These are phyloP conservation scores for Nestor notabilis DNA, from an alignment of 2,113 vertebrate species.

Conservation along the genomic window DNA sequence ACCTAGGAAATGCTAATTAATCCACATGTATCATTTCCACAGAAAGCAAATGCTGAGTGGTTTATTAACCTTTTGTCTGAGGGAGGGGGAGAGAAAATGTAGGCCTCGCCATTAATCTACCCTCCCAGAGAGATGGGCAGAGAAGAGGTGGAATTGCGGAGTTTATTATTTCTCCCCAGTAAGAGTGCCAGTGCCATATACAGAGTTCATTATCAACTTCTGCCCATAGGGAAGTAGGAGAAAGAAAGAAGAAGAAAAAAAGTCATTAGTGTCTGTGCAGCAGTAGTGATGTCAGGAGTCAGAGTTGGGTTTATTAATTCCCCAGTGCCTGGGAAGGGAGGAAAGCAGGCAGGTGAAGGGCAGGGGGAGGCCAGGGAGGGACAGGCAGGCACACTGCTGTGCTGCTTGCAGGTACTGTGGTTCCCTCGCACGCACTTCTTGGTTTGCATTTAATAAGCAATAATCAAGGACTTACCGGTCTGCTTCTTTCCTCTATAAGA, in stretches of 20 bases:
- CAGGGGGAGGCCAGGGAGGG: neutral
- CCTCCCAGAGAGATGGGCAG: neutral
- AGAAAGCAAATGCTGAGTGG: neutral
- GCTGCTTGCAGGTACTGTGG: neutral
- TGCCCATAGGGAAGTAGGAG: neutral
- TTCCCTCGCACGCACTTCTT: neutral
- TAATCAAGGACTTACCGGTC: neutral
- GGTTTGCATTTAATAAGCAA: neutral
- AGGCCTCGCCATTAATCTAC: neutral
- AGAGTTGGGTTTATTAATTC: neutral
- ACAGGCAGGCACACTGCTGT: neutral
- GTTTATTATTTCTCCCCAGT: slow-evolving; percentile 2
- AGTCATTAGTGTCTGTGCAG: neutral
- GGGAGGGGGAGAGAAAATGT: neutral
- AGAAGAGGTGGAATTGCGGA: neutral
- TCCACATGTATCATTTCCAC: neutral
- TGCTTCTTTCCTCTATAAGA: neutral
- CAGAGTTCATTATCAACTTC: slow-evolving; percentile 24
- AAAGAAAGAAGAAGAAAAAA: neutral
- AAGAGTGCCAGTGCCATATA: neutral
- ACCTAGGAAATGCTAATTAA: slow-evolving; percentile 48
- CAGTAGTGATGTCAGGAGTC: neutral
- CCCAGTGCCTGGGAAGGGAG: neutral
- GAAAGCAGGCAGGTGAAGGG: neutral
- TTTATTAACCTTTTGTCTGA: slow-evolving; percentile 37